These are phyloP conservation scores for Cheumatopsyche charites DNA, from an alignment of 1,140 invertebrate species.

Conservation along the genomic window DNA sequence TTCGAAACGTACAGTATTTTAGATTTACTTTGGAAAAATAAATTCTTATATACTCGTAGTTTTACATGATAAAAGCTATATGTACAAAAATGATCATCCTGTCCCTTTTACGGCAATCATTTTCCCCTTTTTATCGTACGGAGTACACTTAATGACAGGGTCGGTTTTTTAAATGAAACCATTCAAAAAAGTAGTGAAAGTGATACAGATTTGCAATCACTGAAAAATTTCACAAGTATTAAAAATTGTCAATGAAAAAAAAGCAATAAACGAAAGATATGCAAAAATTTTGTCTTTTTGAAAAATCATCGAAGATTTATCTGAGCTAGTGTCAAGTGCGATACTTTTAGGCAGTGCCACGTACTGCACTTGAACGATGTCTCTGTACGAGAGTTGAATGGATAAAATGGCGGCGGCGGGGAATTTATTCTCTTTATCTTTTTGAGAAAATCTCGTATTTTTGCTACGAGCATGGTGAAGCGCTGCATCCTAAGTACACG, in stretches of 20 bases:
- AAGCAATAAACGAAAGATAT: no score
- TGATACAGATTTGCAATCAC: constrained; percentile 30
- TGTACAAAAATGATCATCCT: not conserved
- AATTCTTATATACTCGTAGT: no score
- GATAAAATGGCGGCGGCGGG: constrained; percentile 12
- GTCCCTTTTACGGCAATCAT: not conserved
- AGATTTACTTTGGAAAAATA: no score
- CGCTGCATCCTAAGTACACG: no score
- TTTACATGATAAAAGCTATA: no score
- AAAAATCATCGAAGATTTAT: constrained; percentile 14
- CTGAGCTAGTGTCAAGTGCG: constrained; percentile 15
- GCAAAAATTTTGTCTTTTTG: not conserved
- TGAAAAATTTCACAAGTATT: constrained; percentile 39
- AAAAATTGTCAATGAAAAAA: no score
- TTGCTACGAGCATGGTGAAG: not conserved
- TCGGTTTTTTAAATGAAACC: constrained; percentile 19
- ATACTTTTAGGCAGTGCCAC: constrained; percentile 6
- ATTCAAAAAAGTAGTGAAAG: constrained; percentile 11
- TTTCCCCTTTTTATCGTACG: not conserved
- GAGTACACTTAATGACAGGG: constrained; percentile 9
- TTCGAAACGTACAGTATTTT: no score
- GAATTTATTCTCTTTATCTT: constrained; percentile 6
- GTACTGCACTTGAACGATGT: constrained; percentile 34
- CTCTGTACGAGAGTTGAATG: constrained; percentile 30
- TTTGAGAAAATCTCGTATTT: not conserved